These are phyloP conservation scores for Halcyon badia DNA, from an alignment of 2,797 vertebrate species.

Conservation along the genomic window DNA sequence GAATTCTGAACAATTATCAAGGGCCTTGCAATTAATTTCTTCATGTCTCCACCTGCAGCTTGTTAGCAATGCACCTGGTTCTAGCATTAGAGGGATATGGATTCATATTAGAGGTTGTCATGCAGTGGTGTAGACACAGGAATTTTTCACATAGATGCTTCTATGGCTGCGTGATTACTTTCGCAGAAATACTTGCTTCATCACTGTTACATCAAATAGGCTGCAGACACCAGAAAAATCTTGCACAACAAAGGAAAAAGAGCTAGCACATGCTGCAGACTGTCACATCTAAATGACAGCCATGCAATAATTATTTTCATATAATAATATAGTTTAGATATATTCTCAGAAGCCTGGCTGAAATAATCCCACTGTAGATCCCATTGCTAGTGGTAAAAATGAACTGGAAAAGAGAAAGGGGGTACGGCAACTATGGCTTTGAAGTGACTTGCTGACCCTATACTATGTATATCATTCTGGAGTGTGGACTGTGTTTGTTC, in stretches of 20 bases:
- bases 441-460: background rate
- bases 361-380: background rate
- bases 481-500: background rate
- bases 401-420: background rate
- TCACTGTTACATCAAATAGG: background rate
- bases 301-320: background rate
- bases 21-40: slow-evolving; percentile 2
- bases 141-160: slow-evolving; percentile 17
- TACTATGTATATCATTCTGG: background rate
- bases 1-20: slow-evolving; percentile 4
- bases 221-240: background rate
- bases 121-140: background rate
- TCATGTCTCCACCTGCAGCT: slow-evolving; percentile 20
- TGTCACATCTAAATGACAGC: background rate
- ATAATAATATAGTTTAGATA: background rate
- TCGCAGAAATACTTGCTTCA: background rate
- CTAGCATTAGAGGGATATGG: background rate
- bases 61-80: slow-evolving; percentile 29
- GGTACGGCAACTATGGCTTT: background rate
- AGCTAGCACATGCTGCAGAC: background rate
- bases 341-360: background rate
- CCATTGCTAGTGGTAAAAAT: background rate
- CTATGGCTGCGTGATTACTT: background rate
- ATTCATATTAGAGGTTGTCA: background rate
- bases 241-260: background rate